These are phyloP conservation scores for Zosterops hypoxanthus DNA, from an alignment of 2,113 vertebrate species.

Conservation along the genomic window DNA sequence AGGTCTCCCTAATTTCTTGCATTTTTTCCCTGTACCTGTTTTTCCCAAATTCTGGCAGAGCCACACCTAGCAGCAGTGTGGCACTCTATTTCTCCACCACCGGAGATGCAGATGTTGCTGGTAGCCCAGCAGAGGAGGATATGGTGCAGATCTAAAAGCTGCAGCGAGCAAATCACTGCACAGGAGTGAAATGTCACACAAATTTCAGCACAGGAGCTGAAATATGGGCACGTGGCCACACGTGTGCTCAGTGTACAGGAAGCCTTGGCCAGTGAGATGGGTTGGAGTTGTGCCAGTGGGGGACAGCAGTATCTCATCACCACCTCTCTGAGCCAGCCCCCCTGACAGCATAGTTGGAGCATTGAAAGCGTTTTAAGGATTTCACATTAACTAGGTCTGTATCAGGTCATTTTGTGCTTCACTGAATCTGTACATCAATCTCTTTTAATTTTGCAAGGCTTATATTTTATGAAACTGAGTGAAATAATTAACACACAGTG, in stretches of 20 bases:
- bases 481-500: not conserved
- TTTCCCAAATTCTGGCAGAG: not conserved
- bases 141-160: not conserved
- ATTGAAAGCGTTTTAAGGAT: conserved; percentile 17
- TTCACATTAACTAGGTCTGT: conserved; percentile 17
- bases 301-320: conserved; percentile 11
- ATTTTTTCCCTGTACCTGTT: not conserved
- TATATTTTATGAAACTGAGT: not conserved
- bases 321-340: not conserved
- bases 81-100: not conserved
- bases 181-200: too few relatives aligned
- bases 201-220: not conserved
- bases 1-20: not conserved
- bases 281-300: not conserved
- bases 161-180: not conserved
- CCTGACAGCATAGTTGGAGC: not conserved
- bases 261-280: not conserved
- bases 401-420: conserved; percentile 39
- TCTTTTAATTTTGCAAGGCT: conserved; percentile 6
- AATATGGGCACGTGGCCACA: not conserved
- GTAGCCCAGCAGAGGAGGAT: not conserved
- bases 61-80: fast-evolving
- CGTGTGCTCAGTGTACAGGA: not conserved
- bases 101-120: not conserved
- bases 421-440: conserved; percentile 36